Base-by-base conservation (phyloP, 2,888 invertebrate genomes). In the Sesamia inferens region DNA sequence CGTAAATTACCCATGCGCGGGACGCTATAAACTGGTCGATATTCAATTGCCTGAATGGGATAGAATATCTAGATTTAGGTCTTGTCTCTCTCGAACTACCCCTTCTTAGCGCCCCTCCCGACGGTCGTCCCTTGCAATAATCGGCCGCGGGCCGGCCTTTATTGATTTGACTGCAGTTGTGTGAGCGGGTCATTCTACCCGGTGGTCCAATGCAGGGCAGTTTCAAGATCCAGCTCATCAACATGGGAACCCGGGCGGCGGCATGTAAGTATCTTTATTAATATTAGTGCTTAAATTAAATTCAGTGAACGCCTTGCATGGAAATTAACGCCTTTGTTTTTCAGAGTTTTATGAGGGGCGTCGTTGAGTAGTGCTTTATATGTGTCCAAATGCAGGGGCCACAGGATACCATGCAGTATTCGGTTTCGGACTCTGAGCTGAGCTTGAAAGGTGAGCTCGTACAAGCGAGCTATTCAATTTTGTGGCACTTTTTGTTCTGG, bases 211-310 rank as follows among this genome's bases (percentile, higher is more conserved):
- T 97, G 97, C 97, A 97, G 95, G 97, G 97, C 94, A 97, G 97
- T 94, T 97, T 97, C 95, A 97, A 96, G 96, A 97, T 97, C 90
- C 97, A 97, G 93, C 97, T 97, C 90, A 97, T 97, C 95, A 98
- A 97, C 96, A 99, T 99, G 99, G 99, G 98, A 95, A 99, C 99
- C 88, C 97, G 98, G 97, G 98, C 98, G 93, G 99, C 98, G 93
- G 98, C 98, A 94, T 99, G 99, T 99, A 97, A 98, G 98, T 82
- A 78, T 71, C 75, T 59, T 67, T 68, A 24, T 70, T 48, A 68
- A 48, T 78, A 65, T 42, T 68, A 69, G 83, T 68, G 71, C 76
- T 73, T 81, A 47, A 68, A 77, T 79, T 81, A 70, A 74, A 80
- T 83, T 81, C 73, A 64, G 74, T 82, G 68, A 84, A 81, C 88